phyloP scores from a whole-genome alignment of 2,888 invertebrate genomes.

The Ctenicera cuprea region DNA sequence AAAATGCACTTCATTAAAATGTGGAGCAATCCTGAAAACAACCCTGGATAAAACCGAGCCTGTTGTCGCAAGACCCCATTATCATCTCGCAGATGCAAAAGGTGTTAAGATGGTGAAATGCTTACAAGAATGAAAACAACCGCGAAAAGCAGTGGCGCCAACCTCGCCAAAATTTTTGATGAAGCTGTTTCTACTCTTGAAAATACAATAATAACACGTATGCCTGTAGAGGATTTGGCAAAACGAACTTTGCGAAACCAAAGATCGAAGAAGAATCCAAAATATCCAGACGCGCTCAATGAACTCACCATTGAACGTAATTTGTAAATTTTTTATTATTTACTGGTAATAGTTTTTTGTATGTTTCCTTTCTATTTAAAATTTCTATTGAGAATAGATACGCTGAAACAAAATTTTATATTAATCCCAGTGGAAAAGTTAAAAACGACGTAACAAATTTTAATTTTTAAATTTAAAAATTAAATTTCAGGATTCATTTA shows the following conservation, averaged over 20 bases:
- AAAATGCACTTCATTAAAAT: conserved; percentile 18
- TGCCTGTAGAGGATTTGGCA: conserved; percentile 13
- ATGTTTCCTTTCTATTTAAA: too few species aligned
- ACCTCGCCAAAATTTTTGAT: conserved; percentile 17
- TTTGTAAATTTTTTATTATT: too few species aligned
- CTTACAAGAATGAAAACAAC: conserved; percentile 1
- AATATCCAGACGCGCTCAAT: neutral
- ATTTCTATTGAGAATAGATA: too few species aligned
- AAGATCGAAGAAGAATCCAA: neutral
- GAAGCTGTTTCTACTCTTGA: conserved; percentile 9
- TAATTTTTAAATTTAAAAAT: too few species aligned
- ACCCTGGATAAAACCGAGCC: conserved; percentile 22
- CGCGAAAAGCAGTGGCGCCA: neutral
- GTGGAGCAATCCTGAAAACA: neutral
- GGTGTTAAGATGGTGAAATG: conserved; percentile 14
- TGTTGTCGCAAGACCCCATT: neutral
- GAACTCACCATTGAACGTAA: conserved; percentile 13
- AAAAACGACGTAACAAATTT: too few species aligned
- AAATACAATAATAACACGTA: conserved; percentile 9
- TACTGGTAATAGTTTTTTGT: too few species aligned
- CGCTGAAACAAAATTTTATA: too few species aligned
- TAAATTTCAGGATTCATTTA: too few species aligned
- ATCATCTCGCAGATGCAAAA: conserved; percentile 20
- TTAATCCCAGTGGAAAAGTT: too few species aligned
- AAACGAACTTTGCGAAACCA: conserved; percentile 7